These are phyloP conservation scores for Dolichomitus sp. DNA, from an alignment of 2,888 invertebrate genomes.

Conservation along the genomic window DNA sequence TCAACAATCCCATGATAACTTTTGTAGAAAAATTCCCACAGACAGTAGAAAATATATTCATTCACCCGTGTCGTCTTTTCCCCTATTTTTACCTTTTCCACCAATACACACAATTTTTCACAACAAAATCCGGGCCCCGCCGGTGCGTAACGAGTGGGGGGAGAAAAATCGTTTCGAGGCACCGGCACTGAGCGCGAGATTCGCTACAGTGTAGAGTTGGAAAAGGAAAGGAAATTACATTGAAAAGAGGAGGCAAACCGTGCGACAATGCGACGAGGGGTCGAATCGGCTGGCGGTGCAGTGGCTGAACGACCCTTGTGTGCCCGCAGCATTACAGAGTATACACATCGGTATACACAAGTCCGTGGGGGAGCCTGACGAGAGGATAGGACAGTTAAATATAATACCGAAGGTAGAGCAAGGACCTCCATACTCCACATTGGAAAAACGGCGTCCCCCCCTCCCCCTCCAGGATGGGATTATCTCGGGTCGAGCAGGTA, in stretches of 20 bases:
- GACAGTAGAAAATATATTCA: conserved; percentile 40
- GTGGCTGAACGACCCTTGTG: conserved; percentile 65
- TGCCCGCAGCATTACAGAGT: conserved; percentile 29
- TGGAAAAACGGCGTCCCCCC: conserved; percentile 49
- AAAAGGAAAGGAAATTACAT: conserved; percentile 24
- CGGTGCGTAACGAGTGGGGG: conserved; percentile 10
- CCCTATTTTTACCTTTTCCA: conserved; percentile 34
- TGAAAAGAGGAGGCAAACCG: conserved; percentile 55
- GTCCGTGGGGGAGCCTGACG: conserved; percentile 61
- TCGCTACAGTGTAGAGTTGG: conserved; percentile 65
- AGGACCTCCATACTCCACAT: background rate
- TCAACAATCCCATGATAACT: conserved; percentile 46
- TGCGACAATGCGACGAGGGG: conserved; percentile 64
- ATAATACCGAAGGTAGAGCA: conserved; percentile 52
- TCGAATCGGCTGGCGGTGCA: conserved; percentile 27
- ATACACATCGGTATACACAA: conserved; percentile 35
- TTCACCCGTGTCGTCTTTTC: conserved; percentile 37
- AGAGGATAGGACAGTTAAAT: conserved; percentile 62
- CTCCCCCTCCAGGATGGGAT: conserved; percentile 80
- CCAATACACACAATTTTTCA: conserved; percentile 27
- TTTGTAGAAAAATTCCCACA: conserved; percentile 54
- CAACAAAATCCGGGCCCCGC: conserved; percentile 10
- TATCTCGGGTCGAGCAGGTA: conserved; percentile 84
- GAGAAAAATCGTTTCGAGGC: conserved; percentile 49
- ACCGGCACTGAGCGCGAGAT: conserved; percentile 67